Evolutionary conservation across 2,888 invertebrate genomes (phyloP), one percentile per base, ranked within the genome.

Genomic region (Ectemnius continuus): DNA sequence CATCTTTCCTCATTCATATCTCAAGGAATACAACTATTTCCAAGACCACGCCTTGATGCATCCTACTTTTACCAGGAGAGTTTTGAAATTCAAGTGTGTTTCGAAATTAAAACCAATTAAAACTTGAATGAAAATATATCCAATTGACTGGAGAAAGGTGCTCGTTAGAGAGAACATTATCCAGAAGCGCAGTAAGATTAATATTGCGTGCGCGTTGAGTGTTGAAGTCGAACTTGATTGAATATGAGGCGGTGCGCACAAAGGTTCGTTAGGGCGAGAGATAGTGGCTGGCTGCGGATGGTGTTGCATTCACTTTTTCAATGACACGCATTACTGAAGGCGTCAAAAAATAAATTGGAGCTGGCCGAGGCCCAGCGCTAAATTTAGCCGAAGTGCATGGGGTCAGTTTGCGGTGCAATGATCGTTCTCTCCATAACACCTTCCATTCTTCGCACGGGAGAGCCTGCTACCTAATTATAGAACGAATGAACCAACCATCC

Each of bases 291-390:
- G 36, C 36, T 36, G 8, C 36, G 36, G 36, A 36, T 11, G 36
- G 16, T 52, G 52, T 52, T 52, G 16, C 52, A 52, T 52, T 52
- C 52, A 52, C 52, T 52, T 52, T 52, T 52, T 52, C 52, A 52
- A 52, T 52, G 52, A 16, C 52, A 52, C 52, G 52, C 52, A 52
- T 52, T 52, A 52, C 52, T 52, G 52, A 52, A 52, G n/a, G 52
- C 52, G 52, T 52, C 52, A 16, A 52, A 52, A 52, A 52, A 52
- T 52, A 52, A 52, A 52, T 52, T 52, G 52, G 52, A 52, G 52
- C 52, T 52, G 52, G 52, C 52, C 16, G n/a, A 16, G 52, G 14
- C 14, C 52, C 52, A 52, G 52, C 52, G 14, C 52, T 52, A 52
- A 52, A 52, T 52, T 16, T 52, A 52, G 16, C 16, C 52, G 52